These are phyloP conservation scores for Biston betularia DNA, from an alignment of 2,888 invertebrate genomes.

Conservation along the genomic window DNA sequence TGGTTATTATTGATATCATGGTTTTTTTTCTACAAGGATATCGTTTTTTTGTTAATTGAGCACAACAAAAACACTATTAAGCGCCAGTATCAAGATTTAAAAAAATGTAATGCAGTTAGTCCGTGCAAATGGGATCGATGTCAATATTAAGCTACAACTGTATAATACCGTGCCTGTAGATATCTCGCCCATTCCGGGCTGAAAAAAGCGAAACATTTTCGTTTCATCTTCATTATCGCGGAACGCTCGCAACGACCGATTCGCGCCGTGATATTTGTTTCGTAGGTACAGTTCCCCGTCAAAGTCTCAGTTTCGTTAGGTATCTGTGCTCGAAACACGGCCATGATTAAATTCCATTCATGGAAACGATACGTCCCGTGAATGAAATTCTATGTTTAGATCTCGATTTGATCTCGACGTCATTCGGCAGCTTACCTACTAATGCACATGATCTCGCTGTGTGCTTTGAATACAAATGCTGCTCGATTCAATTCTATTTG, in stretches of 20 bases:
- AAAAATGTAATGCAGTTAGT: not conserved
- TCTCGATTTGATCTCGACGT: slow-evolving; percentile 22
- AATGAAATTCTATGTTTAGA: slow-evolving; percentile 27
- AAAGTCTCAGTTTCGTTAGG: slow-evolving; percentile 31
- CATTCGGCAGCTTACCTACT: slow-evolving; percentile 14
- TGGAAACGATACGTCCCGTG: slow-evolving; percentile 17
- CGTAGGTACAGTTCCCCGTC: slow-evolving; percentile 32
- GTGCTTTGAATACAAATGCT: slow-evolving; percentile 14
- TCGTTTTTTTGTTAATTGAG: not conserved
- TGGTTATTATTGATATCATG: too few species aligned
- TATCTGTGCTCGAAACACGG: slow-evolving; percentile 22
- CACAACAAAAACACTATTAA: not conserved
- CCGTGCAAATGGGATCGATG: slow-evolving; percentile 11
- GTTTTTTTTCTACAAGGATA: too few species aligned
- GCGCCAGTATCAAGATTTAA: not conserved
- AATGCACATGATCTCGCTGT: slow-evolving; percentile 20
- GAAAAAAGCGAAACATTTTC: slow-evolving; percentile 48
- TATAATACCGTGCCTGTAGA: slow-evolving; percentile 6
- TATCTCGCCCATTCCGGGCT: slow-evolving; percentile 36
- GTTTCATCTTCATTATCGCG: slow-evolving; percentile 53
- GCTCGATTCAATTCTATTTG: slow-evolving; percentile 16
- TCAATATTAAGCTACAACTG: slow-evolving; percentile 1
- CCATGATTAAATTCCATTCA: slow-evolving; percentile 33
- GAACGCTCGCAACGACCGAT: slow-evolving; percentile 43
- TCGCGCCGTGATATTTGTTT: slow-evolving; percentile 46